Percentiles rank a stretch among this genome's conserved stretches.
Evolutionary conservation across 2,113 vertebrate genomes (phyloP).

Genomic region (Merops nubicus): DNA sequence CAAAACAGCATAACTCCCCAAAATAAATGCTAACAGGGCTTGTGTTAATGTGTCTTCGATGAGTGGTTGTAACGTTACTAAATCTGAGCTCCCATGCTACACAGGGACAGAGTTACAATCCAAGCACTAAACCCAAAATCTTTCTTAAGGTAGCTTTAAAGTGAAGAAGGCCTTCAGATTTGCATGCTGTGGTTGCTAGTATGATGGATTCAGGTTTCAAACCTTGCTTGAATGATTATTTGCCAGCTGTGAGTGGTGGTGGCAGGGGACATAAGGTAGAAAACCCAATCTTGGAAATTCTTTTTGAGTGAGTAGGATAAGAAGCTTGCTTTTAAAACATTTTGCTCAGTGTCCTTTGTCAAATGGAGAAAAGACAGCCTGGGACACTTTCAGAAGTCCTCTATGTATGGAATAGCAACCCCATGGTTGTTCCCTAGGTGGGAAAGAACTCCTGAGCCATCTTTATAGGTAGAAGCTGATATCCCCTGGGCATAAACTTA

Average conservation of each 20-base stretch:
- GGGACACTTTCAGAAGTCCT: background rate
- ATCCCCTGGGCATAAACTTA: background rate
- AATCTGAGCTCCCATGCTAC: background rate
- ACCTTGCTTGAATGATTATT: background rate
- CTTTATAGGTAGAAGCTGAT: background rate
- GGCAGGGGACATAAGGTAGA: background rate
- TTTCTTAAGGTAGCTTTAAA: background rate
- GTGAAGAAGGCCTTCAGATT: background rate
- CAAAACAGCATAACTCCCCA: background rate
- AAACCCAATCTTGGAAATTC: background rate
- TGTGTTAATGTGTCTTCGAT: background rate
- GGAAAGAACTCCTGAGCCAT: background rate
- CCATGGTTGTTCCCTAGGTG: background rate
- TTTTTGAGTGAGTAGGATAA: background rate
- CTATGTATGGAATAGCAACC: background rate
- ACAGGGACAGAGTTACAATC: background rate
- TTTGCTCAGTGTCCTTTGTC: background rate
- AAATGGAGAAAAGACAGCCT: background rate
- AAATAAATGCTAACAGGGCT: background rate
- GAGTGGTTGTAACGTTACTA: background rate
- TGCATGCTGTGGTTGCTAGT: background rate
- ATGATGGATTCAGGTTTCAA: background rate
- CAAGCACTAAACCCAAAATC: background rate
- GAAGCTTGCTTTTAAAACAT: background rate
- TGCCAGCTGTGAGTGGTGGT: background rate